Percentiles rank a stretch among this genome's conserved stretches.
Conservation (phyloP, 2,113 vertebrate genomes). For the Notothenia coriiceps region DNA sequence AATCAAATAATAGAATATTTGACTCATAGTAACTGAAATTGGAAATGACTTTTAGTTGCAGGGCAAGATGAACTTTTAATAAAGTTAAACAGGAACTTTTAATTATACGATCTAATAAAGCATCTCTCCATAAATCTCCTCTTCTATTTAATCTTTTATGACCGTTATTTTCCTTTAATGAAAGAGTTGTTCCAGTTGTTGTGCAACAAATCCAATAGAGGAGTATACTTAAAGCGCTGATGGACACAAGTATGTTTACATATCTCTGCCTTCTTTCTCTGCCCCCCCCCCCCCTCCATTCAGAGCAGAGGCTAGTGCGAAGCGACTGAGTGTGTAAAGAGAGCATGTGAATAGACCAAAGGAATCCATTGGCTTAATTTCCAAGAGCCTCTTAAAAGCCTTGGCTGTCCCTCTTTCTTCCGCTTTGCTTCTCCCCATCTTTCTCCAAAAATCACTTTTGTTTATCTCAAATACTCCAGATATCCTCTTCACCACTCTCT, state of each 20-base stretch:
- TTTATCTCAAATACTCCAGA: slow-evolving; percentile 2
- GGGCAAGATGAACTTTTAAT: background rate
- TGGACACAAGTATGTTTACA: slow-evolving; percentile 29
- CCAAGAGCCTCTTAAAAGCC: slow-evolving; percentile 58
- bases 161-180: background rate
- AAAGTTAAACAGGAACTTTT: too few relatives aligned
- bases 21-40: background rate
- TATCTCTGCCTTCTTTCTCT: slow-evolving; percentile 16
- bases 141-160: too few relatives aligned
- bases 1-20: background rate
- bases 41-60: background rate
- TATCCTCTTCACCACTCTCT: background rate
- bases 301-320: slow-evolving; percentile 47
- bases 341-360: slow-evolving; percentile 55
- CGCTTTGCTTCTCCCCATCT: background rate
- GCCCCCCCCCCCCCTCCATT: slow-evolving; percentile 14
- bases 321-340: slow-evolving; percentile 53
- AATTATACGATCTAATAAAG: too few relatives aligned
- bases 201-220: slow-evolving; percentile 6
- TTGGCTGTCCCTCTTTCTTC: slow-evolving; percentile 12
- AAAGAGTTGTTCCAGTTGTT: background rate
- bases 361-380: slow-evolving; percentile 56
- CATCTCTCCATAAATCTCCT: background rate
- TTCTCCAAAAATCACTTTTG: background rate
- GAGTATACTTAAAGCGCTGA: background rate